Evolutionary conservation across 2,113 vertebrate species (phyloP).

Genomic region (Recurvirostra avosetta): DNA sequence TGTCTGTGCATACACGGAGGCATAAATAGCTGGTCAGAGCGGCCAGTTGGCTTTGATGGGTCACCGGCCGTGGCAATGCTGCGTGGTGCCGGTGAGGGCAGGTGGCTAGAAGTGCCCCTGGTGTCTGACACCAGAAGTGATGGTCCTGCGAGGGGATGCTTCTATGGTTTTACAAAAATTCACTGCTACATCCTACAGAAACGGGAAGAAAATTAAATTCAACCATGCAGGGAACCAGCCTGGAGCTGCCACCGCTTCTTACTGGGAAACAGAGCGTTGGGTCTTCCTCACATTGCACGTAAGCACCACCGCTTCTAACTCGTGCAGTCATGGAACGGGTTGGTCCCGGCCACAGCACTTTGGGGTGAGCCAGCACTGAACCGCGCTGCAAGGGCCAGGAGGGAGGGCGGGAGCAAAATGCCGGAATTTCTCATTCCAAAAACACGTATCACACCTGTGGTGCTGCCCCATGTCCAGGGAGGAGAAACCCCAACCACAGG

Average conservation of each 20-base stretch:
- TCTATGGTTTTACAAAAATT: neutral
- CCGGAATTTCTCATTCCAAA: neutral
- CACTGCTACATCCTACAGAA: neutral
- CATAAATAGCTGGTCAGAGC: neutral
- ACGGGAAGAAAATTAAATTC: neutral
- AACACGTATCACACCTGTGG: accelerated
- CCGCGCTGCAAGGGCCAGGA: neutral
- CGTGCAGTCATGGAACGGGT: accelerated
- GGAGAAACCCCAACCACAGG: neutral
- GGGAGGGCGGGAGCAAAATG: neutral
- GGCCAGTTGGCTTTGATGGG: neutral
- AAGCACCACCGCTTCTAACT: too few species aligned
- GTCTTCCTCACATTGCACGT: neutral
- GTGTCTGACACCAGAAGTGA: neutral
- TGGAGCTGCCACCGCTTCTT: neutral
- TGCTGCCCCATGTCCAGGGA: accelerated
- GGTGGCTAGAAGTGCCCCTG: neutral
- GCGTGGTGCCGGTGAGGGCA: neutral
- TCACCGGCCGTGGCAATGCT: neutral
- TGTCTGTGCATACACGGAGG: accelerated
- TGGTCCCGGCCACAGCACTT: accelerated
- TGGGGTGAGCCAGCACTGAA: neutral
- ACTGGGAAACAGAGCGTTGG: accelerated
- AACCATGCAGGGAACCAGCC: neutral
- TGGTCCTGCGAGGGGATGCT: neutral